These are phyloP conservation scores for Cephalotes varians DNA, from an alignment of 2,888 invertebrate genomes.

Conservation along the genomic window DNA sequence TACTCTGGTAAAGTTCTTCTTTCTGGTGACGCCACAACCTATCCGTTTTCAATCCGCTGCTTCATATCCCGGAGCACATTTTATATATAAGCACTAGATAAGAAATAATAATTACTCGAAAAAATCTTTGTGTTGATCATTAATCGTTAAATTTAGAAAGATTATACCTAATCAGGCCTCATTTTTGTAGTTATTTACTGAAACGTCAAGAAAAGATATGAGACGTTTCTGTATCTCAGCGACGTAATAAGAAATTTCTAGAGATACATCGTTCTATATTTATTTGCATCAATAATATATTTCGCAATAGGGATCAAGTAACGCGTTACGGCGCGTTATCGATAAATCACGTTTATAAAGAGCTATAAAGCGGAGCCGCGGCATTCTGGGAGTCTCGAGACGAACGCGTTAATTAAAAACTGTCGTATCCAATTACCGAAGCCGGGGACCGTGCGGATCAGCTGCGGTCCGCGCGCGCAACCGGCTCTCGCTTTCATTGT, in stretches of 20 bases:
- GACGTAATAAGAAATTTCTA: not conserved
- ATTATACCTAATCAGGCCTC: not conserved
- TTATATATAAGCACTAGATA: not conserved
- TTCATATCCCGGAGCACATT: not conserved
- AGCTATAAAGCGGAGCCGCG: conserved; percentile 9
- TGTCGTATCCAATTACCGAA: conserved; percentile 51
- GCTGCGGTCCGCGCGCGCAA: conserved; percentile 45
- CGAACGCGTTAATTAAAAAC: conserved; percentile 51
- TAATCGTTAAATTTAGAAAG: not conserved
- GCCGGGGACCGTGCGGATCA: conserved; percentile 43
- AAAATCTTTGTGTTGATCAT: not conserved
- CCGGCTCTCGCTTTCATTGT: conserved; percentile 50
- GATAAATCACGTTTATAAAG: conserved; percentile 19
- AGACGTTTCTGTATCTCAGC: not conserved
- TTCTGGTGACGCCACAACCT: not conserved
- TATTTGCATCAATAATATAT: not conserved
- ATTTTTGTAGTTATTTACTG: not conserved
- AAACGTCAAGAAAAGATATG: not conserved
- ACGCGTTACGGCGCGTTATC: conserved; percentile 7
- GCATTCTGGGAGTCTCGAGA: conserved; percentile 28
- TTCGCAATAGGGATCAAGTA: not conserved
- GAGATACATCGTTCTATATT: not conserved
- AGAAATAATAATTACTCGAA: not conserved
- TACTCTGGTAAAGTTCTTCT: conserved; percentile 61
- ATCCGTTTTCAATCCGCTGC: not conserved